Base-by-base conservation (phyloP, 2,113 vertebrate genomes). In the Percina caprodes region DNA sequence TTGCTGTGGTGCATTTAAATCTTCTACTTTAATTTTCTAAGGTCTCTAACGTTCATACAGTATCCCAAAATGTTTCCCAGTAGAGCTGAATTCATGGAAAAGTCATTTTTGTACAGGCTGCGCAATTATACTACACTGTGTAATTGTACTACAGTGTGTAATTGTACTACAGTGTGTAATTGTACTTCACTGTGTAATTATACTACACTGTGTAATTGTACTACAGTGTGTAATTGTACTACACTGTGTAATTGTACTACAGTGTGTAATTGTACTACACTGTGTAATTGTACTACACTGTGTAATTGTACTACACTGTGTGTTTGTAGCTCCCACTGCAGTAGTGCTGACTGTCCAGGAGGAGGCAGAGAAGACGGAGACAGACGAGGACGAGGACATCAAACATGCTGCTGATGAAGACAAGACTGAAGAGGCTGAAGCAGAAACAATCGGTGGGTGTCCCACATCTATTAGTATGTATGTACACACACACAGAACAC, bases 281-380 rank as follows among this genome's bases (percentile, higher is more conserved):
- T 30, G 30, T 30, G 30, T 30, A 3, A 2, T 30, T 62, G 12
- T 4, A 89, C 30, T 30, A 30, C 30, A 3, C 2, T 33, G 1
- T 15, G 67, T 52, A 16, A 9, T 70, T n/a, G 42, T 6, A 35
- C 7, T 52, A 4, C 30, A 9, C 19, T 69, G 16, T 78, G 19
- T 45, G 1, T 60, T 7, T 62, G 14, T 4, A 89, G 88, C 72
- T 49, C 0, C 85, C 1, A 11, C 78, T 85, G 86, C 78, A 89
- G 85, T 51, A 2, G 69, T 74, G 0, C 0, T 79, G 2, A 24
- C 56, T 2, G 69, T 71, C 90, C 91, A 92, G 74, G 19, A 92
- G 87, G 92, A 71, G 86, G 90, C 71, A 42, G 67, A 61, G 66
- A 48, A 91, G 82, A 52, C 78, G 2, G 84, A 88, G 13, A 71